A percentile compares a stretch with the other conserved stretches of the same genome.
These are phyloP conservation scores for Coremacera marginata DNA, from an alignment of 2,888 invertebrate species.

Conservation along the genomic window DNA sequence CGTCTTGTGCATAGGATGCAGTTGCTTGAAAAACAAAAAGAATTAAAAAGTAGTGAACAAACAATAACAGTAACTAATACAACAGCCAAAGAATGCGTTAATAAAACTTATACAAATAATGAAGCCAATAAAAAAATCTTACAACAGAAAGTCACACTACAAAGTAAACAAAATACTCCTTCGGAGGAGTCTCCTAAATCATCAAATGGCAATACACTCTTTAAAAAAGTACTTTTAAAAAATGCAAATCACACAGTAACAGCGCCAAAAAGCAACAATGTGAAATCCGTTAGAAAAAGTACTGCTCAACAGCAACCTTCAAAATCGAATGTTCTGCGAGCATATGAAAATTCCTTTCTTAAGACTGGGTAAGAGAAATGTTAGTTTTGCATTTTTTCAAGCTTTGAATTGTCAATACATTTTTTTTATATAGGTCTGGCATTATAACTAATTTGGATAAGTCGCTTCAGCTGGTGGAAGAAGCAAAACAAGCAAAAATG, in stretches of 20 bases:
- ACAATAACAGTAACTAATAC: neutral
- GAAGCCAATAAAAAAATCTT: neutral
- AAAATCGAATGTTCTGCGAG: constrained; percentile 54
- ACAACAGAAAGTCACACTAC: neutral
- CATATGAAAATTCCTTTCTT: constrained; percentile 61
- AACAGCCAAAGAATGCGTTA: neutral
- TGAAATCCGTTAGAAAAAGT: neutral
- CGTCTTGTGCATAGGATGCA: constrained; percentile 66
- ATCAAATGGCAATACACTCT: constrained; percentile 11
- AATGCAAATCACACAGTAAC: constrained; percentile 14
- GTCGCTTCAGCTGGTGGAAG: constrained; percentile 60
- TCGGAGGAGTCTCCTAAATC: neutral
- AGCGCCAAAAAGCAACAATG: neutral
- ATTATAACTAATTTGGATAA: constrained; percentile 63
- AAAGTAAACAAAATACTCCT: neutral
- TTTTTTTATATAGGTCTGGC: constrained; percentile 51
- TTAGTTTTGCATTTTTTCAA: neutral
- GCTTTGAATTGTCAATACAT: constrained; percentile 5
- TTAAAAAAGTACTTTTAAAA: constrained; percentile 20
- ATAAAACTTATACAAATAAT: neutral
- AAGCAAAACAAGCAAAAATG: constrained; percentile 61
- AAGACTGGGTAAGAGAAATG: constrained; percentile 61
- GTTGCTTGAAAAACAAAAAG: constrained; percentile 63
- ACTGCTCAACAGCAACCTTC: constrained; percentile 40
- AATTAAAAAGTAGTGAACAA: constrained; percentile 36